Evolutionary conservation across 2,797 vertebrate genomes (phyloP).

Genomic region (Chaetodon trifasciatus): DNA sequence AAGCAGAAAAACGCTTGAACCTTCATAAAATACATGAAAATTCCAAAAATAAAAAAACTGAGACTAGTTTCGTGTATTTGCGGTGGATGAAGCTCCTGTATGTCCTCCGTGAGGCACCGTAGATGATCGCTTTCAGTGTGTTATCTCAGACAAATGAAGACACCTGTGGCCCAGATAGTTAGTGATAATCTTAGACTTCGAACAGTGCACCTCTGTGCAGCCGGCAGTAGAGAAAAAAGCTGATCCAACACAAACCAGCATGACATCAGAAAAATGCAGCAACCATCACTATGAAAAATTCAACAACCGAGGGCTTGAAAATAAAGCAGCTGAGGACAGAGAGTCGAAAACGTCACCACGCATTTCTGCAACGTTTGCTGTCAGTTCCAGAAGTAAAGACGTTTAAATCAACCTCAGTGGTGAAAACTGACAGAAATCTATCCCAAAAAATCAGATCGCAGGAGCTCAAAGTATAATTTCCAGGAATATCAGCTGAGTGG

Average conservation of each 20-base stretch:
- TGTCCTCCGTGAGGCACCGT: background rate
- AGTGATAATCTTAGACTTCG: background rate
- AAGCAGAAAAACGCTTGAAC: conserved; percentile 8
- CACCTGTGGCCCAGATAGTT: background rate
- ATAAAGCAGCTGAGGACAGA: background rate
- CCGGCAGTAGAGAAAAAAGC: background rate
- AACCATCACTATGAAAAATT: conserved; percentile 36
- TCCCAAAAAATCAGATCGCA: background rate
- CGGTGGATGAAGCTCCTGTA: background rate
- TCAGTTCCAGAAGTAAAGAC: background rate
- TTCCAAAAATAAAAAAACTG: background rate
- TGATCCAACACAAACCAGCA: conserved; percentile 5
- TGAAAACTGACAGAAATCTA: background rate
- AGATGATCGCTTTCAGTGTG: too few relatives aligned
- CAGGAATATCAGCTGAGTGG: conserved; percentile 15
- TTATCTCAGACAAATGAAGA: too few relatives aligned
- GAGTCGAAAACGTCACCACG: background rate
- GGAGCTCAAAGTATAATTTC: background rate
- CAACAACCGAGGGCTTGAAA: conserved; percentile 7
- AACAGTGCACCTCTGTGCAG: background rate
- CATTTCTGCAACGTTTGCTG: background rate
- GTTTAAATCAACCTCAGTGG: background rate
- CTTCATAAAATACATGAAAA: background rate
- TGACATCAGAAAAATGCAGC: conserved; percentile 1
- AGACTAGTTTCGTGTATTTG: background rate